These are phyloP conservation scores for Apis cerana DNA, from an alignment of 1,140 invertebrate species.

Conservation along the genomic window DNA sequence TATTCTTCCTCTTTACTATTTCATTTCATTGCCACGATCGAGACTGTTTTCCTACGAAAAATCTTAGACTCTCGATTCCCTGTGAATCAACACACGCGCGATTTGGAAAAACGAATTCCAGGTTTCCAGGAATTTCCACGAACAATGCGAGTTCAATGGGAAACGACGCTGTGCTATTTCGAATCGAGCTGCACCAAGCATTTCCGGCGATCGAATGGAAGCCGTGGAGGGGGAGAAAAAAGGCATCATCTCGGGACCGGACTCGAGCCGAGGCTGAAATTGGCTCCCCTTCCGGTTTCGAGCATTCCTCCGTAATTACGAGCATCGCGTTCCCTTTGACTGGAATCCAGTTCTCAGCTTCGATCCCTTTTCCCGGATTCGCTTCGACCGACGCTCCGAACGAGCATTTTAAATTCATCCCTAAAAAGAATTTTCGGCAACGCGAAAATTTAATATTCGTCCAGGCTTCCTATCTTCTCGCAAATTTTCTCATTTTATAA, in stretches of 20 bases:
- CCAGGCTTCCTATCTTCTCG: no score
- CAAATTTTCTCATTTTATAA: not conserved
- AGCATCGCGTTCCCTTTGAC: conserved; percentile 37
- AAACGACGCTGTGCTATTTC: conserved; percentile 1
- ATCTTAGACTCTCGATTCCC: no score
- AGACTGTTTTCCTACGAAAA: no score
- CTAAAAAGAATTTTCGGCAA: no score
- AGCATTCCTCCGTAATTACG: conserved; percentile 47
- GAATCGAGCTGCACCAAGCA: not conserved
- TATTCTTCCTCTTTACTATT: no score
- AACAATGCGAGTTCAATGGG: not conserved
- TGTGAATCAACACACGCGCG: no score
- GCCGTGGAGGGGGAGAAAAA: not conserved
- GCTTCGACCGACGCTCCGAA: not conserved
- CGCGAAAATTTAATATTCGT: no score
- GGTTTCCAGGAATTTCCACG: not conserved
- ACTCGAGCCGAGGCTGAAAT: conserved; percentile 28
- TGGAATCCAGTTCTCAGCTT: no score
- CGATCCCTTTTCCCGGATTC: no score
- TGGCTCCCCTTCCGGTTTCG: conserved; percentile 43
- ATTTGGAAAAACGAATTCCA: no score
- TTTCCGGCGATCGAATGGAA: not conserved
- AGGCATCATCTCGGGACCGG: not conserved
- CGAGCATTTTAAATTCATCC: no score
- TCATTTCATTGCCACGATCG: no score